Conservation (phyloP, 2,888 invertebrate genomes). For the Neelides folsomi region DNA sequence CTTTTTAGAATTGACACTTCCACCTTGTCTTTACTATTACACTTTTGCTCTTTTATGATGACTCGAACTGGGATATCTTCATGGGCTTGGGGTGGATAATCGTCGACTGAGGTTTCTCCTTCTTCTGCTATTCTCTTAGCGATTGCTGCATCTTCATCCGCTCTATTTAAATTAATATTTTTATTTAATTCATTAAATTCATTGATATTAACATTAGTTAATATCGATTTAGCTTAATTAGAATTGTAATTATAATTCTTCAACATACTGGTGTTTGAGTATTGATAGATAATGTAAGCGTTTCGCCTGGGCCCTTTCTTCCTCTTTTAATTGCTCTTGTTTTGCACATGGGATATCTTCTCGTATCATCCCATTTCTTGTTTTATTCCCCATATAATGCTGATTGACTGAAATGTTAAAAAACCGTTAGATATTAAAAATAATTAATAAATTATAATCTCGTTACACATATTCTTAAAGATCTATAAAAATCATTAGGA, state of each 20-base stretch:
- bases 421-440: slow-evolving; percentile 8
- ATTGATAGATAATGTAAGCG: slow-evolving; percentile 36
- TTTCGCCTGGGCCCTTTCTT: slow-evolving; percentile 48
- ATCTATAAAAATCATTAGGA: too few species aligned
- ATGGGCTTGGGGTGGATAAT: too few species aligned
- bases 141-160: slow-evolving; percentile 52
- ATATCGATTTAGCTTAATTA: neutral
- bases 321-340: slow-evolving; percentile 57
- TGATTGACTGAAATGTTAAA: slow-evolving; percentile 47
- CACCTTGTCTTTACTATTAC: slow-evolving; percentile 36
- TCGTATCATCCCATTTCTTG: slow-evolving; percentile 59
- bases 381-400: slow-evolving; percentile 62
- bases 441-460: neutral
- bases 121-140: slow-evolving; percentile 55
- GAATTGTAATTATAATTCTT: slow-evolving; percentile 1
- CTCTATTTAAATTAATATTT: slow-evolving; percentile 40
- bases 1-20: slow-evolving; percentile 33
- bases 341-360: slow-evolving; percentile 64
- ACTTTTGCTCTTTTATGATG: slow-evolving; percentile 20
- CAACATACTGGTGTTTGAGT: slow-evolving; percentile 51
- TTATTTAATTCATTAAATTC: neutral
- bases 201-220: neutral
- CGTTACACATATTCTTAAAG: too few species aligned
- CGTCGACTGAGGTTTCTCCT: slow-evolving; percentile 35
- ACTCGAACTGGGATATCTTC: too few species aligned